Percentiles rank a stretch among this genome's conserved stretches.
Evolutionary conservation across 2,113 vertebrate genomes (phyloP).

Genomic region (Tor tambroides): DNA sequence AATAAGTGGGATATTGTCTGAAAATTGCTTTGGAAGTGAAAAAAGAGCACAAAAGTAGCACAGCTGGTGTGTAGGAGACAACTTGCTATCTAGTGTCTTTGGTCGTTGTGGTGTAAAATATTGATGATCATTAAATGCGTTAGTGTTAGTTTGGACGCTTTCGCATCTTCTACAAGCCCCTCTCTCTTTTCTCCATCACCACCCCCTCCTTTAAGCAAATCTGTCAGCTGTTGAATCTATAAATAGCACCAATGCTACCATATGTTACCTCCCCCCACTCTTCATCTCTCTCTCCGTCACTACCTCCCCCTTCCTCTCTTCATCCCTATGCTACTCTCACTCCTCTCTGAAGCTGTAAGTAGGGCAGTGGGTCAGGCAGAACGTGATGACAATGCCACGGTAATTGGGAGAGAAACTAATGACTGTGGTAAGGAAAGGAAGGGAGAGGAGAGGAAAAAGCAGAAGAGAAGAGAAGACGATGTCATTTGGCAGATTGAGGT

Average conservation of each 20-base stretch:
- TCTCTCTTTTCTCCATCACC: not conserved
- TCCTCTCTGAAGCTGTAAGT: conserved; percentile 71
- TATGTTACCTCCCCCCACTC: conserved; percentile 71
- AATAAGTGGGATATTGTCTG: not conserved
- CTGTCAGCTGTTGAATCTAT: conserved; percentile 77
- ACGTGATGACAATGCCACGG: conserved; percentile 68
- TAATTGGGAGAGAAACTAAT: conserved; percentile 55
- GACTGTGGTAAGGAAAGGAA: conserved; percentile 16
- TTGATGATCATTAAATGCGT: not conserved
- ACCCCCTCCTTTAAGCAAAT: conserved; percentile 63
- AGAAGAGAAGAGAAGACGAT: conserved; percentile 38
- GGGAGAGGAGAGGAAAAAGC: not conserved
- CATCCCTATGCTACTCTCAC: conserved; percentile 67
- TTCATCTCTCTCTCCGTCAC: conserved; percentile 64
- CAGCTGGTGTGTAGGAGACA: not conserved
- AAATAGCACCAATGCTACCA: conserved; percentile 71
- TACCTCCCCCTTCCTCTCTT: conserved; percentile 35
- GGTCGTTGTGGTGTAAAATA: not conserved
- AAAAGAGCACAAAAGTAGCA: not conserved
- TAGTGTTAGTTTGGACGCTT: not conserved
- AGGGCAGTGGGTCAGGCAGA: conserved; percentile 78
- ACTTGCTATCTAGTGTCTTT: not conserved
- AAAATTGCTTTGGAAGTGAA: not conserved
- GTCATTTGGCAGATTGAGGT: conserved; percentile 29
- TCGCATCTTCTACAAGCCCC: not conserved